phyloP scores from a whole-genome alignment of 2,113 vertebrate genomes.

The Gallinago jamesoni region DNA sequence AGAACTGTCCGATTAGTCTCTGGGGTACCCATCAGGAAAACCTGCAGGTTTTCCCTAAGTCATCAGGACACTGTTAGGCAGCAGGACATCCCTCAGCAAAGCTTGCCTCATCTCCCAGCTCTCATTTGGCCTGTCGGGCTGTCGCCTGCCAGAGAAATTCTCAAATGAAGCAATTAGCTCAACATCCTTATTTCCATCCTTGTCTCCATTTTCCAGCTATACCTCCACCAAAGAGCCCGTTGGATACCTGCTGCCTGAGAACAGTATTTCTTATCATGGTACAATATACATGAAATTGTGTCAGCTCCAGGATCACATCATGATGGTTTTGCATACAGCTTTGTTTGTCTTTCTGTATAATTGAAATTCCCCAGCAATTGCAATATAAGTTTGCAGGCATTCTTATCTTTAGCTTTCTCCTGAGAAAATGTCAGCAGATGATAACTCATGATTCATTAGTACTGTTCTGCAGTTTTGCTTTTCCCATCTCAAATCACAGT shows the following conservation, averaged over 20 bases:
- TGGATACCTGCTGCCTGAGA: not conserved
- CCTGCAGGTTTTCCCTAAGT: not conserved
- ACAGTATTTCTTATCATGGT: not conserved
- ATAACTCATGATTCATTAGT: not conserved
- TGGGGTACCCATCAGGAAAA: not conserved
- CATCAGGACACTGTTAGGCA: not conserved
- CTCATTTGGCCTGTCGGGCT: not conserved
- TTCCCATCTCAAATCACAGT: not conserved
- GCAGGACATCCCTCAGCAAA: not conserved
- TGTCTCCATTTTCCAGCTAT: not conserved
- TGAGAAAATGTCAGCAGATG: not conserved
- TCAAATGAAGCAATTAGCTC: not conserved
- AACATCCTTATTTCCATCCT: not conserved
- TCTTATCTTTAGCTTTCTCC: not conserved
- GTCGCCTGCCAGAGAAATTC: not conserved
- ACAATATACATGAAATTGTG: not conserved
- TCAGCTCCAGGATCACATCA: not conserved
- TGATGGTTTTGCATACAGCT: not conserved
- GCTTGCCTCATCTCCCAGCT: not conserved
- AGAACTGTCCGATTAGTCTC: not conserved
- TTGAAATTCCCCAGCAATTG: not conserved
- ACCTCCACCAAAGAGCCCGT: accelerated
- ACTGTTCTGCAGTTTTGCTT: not conserved
- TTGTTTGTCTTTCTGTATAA: not conserved
- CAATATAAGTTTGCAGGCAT: not conserved